Percentiles rank a stretch among this genome's conserved stretches.
These are phyloP conservation scores for Tragulus kanchil DNA, from an alignment of 2,113 vertebrate genomes.

Conservation along the genomic window DNA sequence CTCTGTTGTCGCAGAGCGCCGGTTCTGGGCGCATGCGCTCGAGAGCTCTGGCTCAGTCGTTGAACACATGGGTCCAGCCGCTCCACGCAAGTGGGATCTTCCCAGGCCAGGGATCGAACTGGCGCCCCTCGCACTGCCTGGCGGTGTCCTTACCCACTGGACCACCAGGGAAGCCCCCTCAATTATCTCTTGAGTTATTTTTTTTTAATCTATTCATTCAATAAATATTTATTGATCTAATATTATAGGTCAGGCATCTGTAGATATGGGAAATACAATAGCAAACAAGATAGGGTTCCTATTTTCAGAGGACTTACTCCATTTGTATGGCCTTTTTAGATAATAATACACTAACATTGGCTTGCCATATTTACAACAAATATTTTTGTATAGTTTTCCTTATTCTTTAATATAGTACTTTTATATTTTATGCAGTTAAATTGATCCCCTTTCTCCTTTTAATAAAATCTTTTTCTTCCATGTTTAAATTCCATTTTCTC, in stretches of 20 bases:
- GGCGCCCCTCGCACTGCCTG: too few species aligned
- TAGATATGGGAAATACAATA: neutral
- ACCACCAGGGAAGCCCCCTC: neutral
- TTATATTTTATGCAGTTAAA: neutral
- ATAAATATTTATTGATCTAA: neutral
- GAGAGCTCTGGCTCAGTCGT: too few species aligned
- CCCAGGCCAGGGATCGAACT: too few species aligned
- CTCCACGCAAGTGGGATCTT: too few species aligned
- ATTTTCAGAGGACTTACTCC: neutral
- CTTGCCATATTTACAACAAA: neutral
- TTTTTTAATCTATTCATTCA: neutral
- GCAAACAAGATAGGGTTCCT: neutral
- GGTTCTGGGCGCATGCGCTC: too few species aligned
- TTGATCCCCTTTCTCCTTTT: neutral
- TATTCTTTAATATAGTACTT: neutral
- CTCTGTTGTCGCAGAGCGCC: too few species aligned
- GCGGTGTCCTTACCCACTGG: too few species aligned
- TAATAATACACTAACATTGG: neutral
- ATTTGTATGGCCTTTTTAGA: neutral
- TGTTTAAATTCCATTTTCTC: neutral
- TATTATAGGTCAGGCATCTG: neutral
- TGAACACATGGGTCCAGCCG: too few species aligned
- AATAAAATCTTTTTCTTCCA: neutral
- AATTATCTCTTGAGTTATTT: conserved; percentile 1
- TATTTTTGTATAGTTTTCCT: neutral